A percentile compares a stretch with the other conserved stretches of the same genome.
Conservation (phyloP, 2,797 vertebrate species). For the Pitangus sulphuratus region DNA sequence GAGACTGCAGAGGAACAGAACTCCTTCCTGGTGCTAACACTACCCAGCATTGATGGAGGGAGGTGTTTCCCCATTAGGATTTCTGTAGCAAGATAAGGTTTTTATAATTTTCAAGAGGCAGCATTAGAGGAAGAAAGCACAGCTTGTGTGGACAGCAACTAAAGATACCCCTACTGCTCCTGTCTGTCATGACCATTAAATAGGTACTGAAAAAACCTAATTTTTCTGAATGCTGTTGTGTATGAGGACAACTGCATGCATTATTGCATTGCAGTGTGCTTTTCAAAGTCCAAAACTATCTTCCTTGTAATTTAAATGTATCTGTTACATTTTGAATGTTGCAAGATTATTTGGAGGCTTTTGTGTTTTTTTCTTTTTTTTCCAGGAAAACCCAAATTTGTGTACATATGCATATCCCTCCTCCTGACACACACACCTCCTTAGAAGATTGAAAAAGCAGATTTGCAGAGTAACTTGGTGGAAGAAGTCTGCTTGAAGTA, state of each 20-base stretch:
- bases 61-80: neutral
- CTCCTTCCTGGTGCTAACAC: neutral
- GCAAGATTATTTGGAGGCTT: neutral
- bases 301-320: neutral
- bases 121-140: neutral
- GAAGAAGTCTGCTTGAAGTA: neutral
- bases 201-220: neutral
- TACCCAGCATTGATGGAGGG: neutral
- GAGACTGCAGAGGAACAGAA: neutral
- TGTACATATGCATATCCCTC: accelerated
- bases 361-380: neutral
- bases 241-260: neutral
- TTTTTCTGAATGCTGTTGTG: neutral
- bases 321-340: neutral
- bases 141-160: accelerated
- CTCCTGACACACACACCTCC: neutral
- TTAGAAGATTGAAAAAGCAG: neutral
- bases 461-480: neutral
- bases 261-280: neutral
- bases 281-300: neutral
- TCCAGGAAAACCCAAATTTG: neutral
- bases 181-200: neutral
- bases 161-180: neutral
- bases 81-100: neutral
- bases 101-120: neutral